Base-by-base conservation (phyloP, 2,888 invertebrate species). In the Pandemis corylana region DNA sequence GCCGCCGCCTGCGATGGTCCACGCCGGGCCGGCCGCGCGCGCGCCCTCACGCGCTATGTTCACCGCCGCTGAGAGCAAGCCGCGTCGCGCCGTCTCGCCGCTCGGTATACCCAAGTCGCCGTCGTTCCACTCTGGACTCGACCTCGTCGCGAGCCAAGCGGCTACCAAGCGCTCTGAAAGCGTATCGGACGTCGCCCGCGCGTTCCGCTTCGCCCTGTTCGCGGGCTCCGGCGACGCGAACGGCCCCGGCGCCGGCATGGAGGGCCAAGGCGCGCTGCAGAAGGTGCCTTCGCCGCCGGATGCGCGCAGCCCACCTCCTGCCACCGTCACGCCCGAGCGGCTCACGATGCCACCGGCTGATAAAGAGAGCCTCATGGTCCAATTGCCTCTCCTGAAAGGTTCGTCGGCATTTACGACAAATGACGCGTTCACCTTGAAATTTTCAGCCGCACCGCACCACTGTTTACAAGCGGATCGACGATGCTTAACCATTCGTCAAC, bases 91-190 rank as follows among this genome's bases (percentile, higher is more conserved):
- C 88, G 94, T 95, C 88, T 95, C 95, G 85, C 95, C 95, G 83
- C 94, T 96, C 89, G 97, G 97, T 80, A 96, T 97, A 87, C 97
- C 97, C 82, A 98, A 98, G 92, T 97, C 97, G 84, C 97, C 97
- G 80, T 97, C 97, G 87, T 97, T 97, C 92, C 97, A 98, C 92
- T 97, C 97, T 91, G 97, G 97, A 75, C 95, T 97, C 81, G 97
- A 97, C 89, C 95, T 97, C 85, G 97, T 97, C 83, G 97, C 97
- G 77, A 96, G 95, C 81, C 96, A 95, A 82, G 44, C 74, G 83
- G 81, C 86, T 90, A 83, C 90, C 89, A 90, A 95, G 89, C 91
- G 92, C 77, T 89, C 91, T 76, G 92, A 91, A 86, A 92, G 91
- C 81, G 92, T 92, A 71, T 90, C 94, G 76, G 93, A 93, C 92